These are phyloP conservation scores for Dryoscopus gambensis DNA, from an alignment of 2,113 vertebrate genomes.

Conservation along the genomic window DNA sequence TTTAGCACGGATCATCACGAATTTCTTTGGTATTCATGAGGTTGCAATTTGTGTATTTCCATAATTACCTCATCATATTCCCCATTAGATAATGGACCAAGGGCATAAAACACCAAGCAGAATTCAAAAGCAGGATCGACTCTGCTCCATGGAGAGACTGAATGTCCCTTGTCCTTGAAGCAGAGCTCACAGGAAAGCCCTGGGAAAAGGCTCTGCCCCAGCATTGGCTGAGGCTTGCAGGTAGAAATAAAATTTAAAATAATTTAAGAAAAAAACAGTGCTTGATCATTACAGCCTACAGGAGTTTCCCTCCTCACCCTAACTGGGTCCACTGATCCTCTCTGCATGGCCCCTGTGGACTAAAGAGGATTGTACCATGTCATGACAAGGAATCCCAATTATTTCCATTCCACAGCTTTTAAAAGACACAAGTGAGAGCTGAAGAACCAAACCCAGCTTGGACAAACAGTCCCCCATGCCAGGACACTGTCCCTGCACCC, in stretches of 20 bases:
- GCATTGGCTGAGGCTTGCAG: background rate
- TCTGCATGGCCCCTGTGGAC: background rate
- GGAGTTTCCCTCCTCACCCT: background rate
- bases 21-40: slow-evolving; percentile 46
- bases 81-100: slow-evolving; percentile 25
- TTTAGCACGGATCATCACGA: slow-evolving; percentile 20
- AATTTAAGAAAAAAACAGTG: background rate
- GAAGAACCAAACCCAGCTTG: background rate
- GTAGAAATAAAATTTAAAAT: background rate
- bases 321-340: background rate
- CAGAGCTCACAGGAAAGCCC: background rate
- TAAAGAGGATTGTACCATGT: background rate
- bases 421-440: background rate
- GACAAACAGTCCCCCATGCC: background rate
- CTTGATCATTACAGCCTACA: background rate
- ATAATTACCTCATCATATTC: slow-evolving; percentile 51
- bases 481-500: background rate
- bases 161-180: slow-evolving; percentile 15
- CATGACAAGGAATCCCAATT: background rate
- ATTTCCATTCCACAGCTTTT: background rate
- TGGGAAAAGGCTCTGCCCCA: background rate
- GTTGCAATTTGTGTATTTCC: slow-evolving; percentile 52
- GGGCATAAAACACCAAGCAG: slow-evolving; percentile 8
- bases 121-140: slow-evolving; percentile 12
- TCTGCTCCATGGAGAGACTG: background rate